Evolutionary conservation across 2,888 invertebrate species (phyloP).

Genomic region (Andrena minutula): DNA sequence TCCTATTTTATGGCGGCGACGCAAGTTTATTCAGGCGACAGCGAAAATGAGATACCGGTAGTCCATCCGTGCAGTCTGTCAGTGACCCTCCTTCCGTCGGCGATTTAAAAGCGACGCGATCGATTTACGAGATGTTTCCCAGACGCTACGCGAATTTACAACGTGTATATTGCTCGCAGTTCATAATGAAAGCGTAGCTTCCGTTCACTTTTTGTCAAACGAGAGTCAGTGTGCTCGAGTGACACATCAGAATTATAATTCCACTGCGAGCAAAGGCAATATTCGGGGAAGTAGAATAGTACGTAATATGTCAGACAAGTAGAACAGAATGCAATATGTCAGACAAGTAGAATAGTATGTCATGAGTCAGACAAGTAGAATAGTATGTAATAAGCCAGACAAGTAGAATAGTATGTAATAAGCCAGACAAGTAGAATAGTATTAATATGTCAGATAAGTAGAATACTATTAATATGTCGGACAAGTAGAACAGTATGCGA

Average conservation of each 20-base stretch:
- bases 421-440: not conserved
- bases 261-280: not conserved
- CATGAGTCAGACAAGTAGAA: not conserved
- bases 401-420: not conserved
- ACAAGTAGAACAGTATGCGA: not conserved
- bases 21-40: constrained; percentile 24
- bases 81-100: not conserved
- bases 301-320: not conserved
- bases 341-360: not conserved
- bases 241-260: not conserved
- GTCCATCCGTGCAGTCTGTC: constrained; percentile 10
- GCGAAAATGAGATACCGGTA: constrained; percentile 28
- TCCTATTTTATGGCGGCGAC: constrained; percentile 15
- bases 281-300: not conserved
- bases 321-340: not conserved
- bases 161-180: not conserved
- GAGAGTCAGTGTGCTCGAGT: too few species aligned
- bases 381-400: not conserved
- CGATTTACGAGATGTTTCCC: not conserved
- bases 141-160: not conserved
- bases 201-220: not conserved
- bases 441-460: too few species aligned
- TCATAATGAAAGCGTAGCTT: not conserved
- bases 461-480: not conserved
- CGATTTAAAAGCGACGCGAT: constrained; percentile 9